phyloP scores from a whole-genome alignment of 1,140 invertebrate species.

The Camponotus floridanus region DNA sequence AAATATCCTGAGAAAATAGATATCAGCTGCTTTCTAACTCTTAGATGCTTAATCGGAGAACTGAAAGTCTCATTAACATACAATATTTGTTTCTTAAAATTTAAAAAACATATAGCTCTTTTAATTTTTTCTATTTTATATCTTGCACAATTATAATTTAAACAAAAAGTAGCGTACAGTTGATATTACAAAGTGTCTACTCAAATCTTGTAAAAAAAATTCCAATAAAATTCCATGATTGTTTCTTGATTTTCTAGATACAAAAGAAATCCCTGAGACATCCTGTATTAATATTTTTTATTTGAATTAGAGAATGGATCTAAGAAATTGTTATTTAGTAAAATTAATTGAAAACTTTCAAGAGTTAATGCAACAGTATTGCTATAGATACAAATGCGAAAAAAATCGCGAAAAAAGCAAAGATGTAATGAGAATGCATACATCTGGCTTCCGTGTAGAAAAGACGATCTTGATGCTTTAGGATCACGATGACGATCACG shows the following conservation, averaged over 20 bases:
- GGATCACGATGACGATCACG: neutral
- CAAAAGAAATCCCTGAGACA: no score
- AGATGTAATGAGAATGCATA: conserved; percentile 8
- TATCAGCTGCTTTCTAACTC: neutral
- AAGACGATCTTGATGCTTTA: conserved; percentile 21
- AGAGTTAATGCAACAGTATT: neutral
- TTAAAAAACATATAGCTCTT: neutral
- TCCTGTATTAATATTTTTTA: no score
- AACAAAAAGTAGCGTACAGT: neutral
- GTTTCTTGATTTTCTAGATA: no score
- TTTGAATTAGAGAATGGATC: no score
- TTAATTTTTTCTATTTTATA: conserved; percentile 1
- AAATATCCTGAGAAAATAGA: conserved; percentile 13
- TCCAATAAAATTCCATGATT: no score
- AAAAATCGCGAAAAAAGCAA: neutral
- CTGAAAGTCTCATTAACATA: neutral
- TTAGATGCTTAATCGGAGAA: neutral
- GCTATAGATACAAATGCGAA: neutral
- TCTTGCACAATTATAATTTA: neutral
- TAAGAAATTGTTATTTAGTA: no score
- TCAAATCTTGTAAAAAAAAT: no score
- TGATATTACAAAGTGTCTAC: no score
- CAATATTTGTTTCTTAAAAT: conserved; percentile 18
- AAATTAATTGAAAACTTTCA: neutral
- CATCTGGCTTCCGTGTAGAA: conserved; percentile 12